Base-by-base conservation (phyloP, 2,888 invertebrate species). In the Orthosia gothica region DNA sequence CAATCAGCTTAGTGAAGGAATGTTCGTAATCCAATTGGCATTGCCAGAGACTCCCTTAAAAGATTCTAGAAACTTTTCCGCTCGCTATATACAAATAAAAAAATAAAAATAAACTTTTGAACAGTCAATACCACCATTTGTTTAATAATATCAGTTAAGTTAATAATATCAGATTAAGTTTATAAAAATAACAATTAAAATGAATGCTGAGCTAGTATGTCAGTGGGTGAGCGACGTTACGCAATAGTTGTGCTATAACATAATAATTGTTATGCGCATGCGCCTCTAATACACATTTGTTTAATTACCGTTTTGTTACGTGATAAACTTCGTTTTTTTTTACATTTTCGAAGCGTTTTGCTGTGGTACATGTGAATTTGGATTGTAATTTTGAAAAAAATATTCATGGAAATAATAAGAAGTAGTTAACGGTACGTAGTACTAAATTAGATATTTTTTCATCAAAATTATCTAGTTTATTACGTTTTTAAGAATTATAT, bases 211-310 rank as follows among this genome's bases (percentile, higher is more conserved):
- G 26, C 70, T 61, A 82, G n/a, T 82, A 32, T 79, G 79, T 79
- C 68, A 79, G 82, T 79, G 15, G 78, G 78, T 69, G 67, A 79
- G 45, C 26, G 47, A 61, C 54, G 67, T 76, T 75, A 58, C 72
- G 72, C 62, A 81, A 75, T 57, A 65, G 67, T 75, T 74, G 40
- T 77, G 78, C 64, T 76, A 76, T 77, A 74, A 76, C 64, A 74
- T 68, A 45, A 45, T 50, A 49, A 50, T 52, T 58, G 63, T 63
- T 76, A 76, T 78, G 62, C 55, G 69, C 78, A 32, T 63, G 68
- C 70, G 73, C 69, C 5, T 52, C 20, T 86, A 73, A 70, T 78
- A 83, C 62, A 74, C 0, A 12, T 69, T 61, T 69, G 81, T 82
- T 78, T 55, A 67, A 67, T 71, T 67, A 52, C 79, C 45, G 54